Evolutionary conservation across 2,113 vertebrate genomes (phyloP), one percentile per base, ranked within the genome.

Genomic region (Lepus timidus): DNA sequence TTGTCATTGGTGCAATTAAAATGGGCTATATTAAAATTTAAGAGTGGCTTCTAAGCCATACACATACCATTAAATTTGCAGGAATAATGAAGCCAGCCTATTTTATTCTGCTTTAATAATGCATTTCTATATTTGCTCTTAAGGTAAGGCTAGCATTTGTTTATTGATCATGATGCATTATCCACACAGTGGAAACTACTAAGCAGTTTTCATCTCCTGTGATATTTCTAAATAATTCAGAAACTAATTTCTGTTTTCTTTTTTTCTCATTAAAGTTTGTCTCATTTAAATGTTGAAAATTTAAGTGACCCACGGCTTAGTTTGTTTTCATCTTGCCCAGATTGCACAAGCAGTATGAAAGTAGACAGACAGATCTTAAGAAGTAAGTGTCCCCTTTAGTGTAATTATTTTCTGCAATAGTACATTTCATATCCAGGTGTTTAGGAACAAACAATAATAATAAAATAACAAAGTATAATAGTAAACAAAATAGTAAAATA

Each of bases 141-240:
- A 96, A 98, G 97, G 96, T 98, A 95, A 97, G 92, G 95, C 86
- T n/a, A 97, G 90, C 6, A 92, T 97, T 98, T 97, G 95, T 96
- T 97, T 98, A 98, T 98, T 91, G 98, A 98, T 98, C 98, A 96
- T 0, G 92, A 97, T 96, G 97, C 98, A 98, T 98, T 98, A 98
- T 98, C 98, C 97, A 94, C 95, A 97, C 70, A 91, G 87, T 96
- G 94, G 96, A 98, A 98, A 95, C 93, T 97, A 97, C 97, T 97
- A 93, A 98, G 98, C 95, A 98, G 95, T 96, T 98, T 97, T 97
- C 96, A 98, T 98, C 97, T 98, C 97, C 97, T 98, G 97, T 71
- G 82, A 91, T 92, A 97, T 97, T 95, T 97, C 94, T 98, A 97
- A 98, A 98, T 98, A 98, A 98, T 98, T 98, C 97, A 98, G 68